Base-by-base conservation (phyloP, 1,140 invertebrate genomes). In the Anastrepha ludens region DNA sequence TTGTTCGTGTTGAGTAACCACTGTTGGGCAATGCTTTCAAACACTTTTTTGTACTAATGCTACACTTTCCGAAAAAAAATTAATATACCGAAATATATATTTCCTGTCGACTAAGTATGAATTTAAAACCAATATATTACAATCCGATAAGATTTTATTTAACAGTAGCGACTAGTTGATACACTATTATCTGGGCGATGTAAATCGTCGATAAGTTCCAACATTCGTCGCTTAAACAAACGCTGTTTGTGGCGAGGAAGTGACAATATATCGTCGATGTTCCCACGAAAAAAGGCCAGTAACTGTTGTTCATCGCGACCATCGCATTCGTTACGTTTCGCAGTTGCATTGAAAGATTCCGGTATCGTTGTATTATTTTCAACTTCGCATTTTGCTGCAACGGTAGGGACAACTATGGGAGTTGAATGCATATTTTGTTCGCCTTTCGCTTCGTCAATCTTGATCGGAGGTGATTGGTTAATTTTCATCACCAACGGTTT, bases 171-270 rank as follows among this genome's bases (percentile, higher is more conserved):
- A 29, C 11, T 60, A 60, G 20, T 87, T 39, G 47, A 58, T 17
- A 55, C 11, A 20, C 41, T 20, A 41, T 20, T 64, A 11, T 86
- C 78, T 15, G 47, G 20, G 2, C 65, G 44, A 65, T 88, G 87
- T 41, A 88, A 41, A 29, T 88, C 87, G 70, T 88, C 85, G 20
- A 88, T 86, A n/a, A 88, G 47, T 86, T 88, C 87, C 60, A 88
- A 39, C 85, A 88, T 86, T 4, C 65, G 50, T n/a, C 81, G 41
- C 29, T 88, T 88, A 29, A 88, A 88, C 9, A 88, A 78, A 41
- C 87, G 87, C 55, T 86, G 87, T 17, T 74, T 88, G 39, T 44
- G 15, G 3, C 62, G 86, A 5, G 59, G 17, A 6, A 88, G 44
- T 59, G 87, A 67, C 15, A 88, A 60, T 58, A 88, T 78, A 78